Conservation (phyloP, 2,113 vertebrate genomes). For the Notothenia coriiceps region DNA sequence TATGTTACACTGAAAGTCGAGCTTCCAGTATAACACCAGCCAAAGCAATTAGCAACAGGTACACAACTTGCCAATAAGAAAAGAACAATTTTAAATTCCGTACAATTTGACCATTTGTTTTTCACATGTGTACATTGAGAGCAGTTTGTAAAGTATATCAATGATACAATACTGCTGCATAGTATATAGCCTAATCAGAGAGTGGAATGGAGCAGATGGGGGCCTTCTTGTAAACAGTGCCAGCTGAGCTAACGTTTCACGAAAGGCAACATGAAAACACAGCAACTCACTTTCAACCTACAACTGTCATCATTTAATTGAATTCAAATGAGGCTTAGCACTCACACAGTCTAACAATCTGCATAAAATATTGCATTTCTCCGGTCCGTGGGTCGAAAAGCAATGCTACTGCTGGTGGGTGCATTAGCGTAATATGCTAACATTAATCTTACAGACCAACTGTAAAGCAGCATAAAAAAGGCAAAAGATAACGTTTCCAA, state of each 20-base stretch:
- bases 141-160: background rate
- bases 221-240: background rate
- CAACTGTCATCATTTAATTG: background rate
- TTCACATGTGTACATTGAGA: too few species aligned
- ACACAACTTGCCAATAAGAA: too few species aligned
- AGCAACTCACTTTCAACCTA: background rate
- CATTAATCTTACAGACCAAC: background rate
- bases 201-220: background rate
- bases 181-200: background rate
- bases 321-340: background rate
- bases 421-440: background rate
- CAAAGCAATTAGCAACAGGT: too few species aligned
- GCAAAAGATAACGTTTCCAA: background rate
- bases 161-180: background rate
- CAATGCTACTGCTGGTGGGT: background rate
- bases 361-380: background rate
- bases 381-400: background rate
- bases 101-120: too few species aligned
- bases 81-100: too few species aligned
- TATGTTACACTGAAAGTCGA: too few species aligned
- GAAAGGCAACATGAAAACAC: background rate
- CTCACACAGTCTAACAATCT: background rate
- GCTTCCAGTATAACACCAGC: too few species aligned
- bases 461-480: background rate
- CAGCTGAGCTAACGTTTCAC: background rate